Evolutionary conservation across 1,140 invertebrate species (phyloP), one percentile per base, ranked within the genome.

Genomic region (Pteromalus puparum): DNA sequence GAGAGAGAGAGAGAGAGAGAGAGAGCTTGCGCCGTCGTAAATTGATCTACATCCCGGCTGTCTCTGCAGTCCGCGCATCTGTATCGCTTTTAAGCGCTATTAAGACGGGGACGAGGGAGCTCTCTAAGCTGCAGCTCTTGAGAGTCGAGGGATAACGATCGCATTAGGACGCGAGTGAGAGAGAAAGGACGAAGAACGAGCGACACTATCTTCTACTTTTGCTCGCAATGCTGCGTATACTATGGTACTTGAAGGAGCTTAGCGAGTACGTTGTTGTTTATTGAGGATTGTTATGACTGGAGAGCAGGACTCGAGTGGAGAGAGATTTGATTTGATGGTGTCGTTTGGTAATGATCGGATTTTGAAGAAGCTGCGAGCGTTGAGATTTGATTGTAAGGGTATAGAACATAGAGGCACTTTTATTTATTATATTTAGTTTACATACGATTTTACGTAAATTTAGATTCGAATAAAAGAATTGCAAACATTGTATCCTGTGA

Each of bases 81-180:
- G 67, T 68, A 73, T 73, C 38, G 38, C 38, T 76, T 48, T 76
- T 53, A 76, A 76, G 74, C 74, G n/a, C 74, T 48, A 76, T 76
- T 53, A 53, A 76, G 74, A 76, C 74, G 42, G 53, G 21, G 53
- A 61, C 53, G 21, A 61, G 18, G 53, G 21, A 46, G 42, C 72
- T 21, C 68, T 70, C 15, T 61, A 61, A 61, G 53, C 53, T 61
- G 53, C 53, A 21, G 21, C 53, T 21, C 18, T 18, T 2, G 6
- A 70, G 68, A 42, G n/a, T n/a, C 10, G 42, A 53, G 42, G 38
- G n/a, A 76, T 76, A 76, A 48, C 42, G 74, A 76, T 76, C 38
- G 42, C 28, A 46, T 76, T 48, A 48, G 6, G 42, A 13, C 13
- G 15, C 4, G 6, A 70, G 68, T 18, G 61, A 18, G 61, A n/a